phyloP scores from a whole-genome alignment of 1,140 invertebrate species.

The Gonioctena quinquepunctata region DNA sequence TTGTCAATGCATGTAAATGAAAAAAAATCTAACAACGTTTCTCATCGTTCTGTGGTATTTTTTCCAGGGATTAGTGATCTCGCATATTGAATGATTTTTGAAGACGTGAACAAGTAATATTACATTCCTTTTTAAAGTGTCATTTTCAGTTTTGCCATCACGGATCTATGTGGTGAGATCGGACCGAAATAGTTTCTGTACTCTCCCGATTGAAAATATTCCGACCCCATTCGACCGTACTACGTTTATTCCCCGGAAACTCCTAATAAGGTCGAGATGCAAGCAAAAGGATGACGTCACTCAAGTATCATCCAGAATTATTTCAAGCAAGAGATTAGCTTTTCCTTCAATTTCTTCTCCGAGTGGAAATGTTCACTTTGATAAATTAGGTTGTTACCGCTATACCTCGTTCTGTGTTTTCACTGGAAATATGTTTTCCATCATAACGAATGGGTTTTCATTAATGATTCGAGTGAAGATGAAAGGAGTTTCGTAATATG shows the following conservation, averaged over 20 bases:
- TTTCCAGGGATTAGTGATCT: too few species aligned
- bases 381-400: constrained; percentile 13
- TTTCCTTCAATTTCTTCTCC: constrained; percentile 17
- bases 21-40: too few species aligned
- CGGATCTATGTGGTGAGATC: too few species aligned
- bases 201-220: neutral
- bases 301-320: constrained; percentile 16
- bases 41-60: too few species aligned
- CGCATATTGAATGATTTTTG: too few species aligned
- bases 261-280: constrained; percentile 14
- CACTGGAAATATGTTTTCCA: neutral
- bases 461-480: neutral
- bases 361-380: constrained; percentile 21
- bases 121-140: too few species aligned
- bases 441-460: neutral
- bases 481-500: neutral
- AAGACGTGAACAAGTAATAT: too few species aligned
- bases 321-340: constrained; percentile 12
- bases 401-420: neutral
- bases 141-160: too few species aligned
- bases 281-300: constrained; percentile 4
- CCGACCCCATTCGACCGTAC: neutral
- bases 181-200: too few species aligned
- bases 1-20: too few species aligned
- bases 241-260: neutral